A percentile compares a stretch with the other conserved stretches of the same genome.
These are phyloP conservation scores for Sarcophaga bullata DNA, from an alignment of 1,140 invertebrate genomes.

Conservation along the genomic window DNA sequence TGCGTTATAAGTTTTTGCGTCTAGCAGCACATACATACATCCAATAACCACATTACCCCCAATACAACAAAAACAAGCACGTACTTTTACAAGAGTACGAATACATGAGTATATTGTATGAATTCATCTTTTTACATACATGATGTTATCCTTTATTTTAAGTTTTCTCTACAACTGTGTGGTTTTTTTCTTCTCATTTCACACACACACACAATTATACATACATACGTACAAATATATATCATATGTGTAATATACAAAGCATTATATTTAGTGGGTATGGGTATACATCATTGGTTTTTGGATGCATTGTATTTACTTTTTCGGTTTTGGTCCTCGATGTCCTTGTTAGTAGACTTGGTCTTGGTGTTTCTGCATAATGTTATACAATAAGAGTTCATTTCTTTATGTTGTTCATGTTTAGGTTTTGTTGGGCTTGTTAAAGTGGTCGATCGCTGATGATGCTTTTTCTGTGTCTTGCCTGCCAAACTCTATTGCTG, in stretches of 20 bases:
- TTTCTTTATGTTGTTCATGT: constrained; percentile 35
- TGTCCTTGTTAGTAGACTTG: constrained; percentile 18
- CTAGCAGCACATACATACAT: background rate
- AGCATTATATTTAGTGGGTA: background rate
- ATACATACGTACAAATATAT: too few species aligned
- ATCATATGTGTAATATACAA: background rate
- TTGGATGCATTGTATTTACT: background rate
- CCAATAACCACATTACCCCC: too few species aligned
- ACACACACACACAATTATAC: too few species aligned
- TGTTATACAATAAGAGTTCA: background rate
- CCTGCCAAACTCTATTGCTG: background rate
- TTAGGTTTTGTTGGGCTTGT: constrained; percentile 37
- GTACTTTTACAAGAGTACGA: too few species aligned
- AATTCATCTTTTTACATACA: background rate
- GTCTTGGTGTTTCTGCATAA: background rate
- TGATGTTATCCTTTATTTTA: constrained; percentile 33
- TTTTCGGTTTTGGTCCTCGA: background rate
- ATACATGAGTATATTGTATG: background rate
- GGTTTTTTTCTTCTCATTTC: background rate
- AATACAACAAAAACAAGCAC: too few species aligned
- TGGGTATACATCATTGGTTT: constrained; percentile 18
- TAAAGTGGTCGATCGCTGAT: constrained; percentile 32
- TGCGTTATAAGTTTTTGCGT: constrained; percentile 8
- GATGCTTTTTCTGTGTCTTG: background rate
- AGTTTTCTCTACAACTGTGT: constrained; percentile 10